A percentile compares a stretch with the other conserved stretches of the same genome.
phyloP scores from a whole-genome alignment of 2,888 invertebrate genomes.

The Thereva unica region DNA sequence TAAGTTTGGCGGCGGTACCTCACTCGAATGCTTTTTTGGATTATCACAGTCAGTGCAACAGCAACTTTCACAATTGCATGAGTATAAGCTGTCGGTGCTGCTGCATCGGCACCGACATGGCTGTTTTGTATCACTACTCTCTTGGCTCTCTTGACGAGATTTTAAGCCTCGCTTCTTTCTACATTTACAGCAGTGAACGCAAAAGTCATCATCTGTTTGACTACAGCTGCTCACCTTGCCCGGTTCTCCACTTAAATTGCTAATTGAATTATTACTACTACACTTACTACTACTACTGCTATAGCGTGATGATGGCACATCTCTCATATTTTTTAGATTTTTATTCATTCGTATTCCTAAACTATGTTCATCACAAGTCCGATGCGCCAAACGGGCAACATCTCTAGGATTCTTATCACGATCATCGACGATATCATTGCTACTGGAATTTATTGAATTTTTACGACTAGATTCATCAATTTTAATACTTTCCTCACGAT shows the following conservation, averaged over 20 bases:
- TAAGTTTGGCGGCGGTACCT: slow-evolving; percentile 37
- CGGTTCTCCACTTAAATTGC: slow-evolving; percentile 33
- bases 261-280: slow-evolving; percentile 42
- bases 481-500: slow-evolving; percentile 39
- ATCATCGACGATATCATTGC: slow-evolving; percentile 33
- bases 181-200: slow-evolving; percentile 23
- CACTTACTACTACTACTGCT: slow-evolving; percentile 49
- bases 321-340: slow-evolving; percentile 17
- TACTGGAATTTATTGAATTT: slow-evolving; percentile 38
- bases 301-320: slow-evolving; percentile 21
- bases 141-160: background rate
- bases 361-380: slow-evolving; percentile 38
- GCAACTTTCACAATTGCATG: slow-evolving; percentile 53
- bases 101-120: slow-evolving; percentile 46
- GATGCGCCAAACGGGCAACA: slow-evolving; percentile 13
- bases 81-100: slow-evolving; percentile 52
- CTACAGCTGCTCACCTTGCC: slow-evolving; percentile 27
- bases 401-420: slow-evolving; percentile 23
- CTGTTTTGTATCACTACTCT: background rate
- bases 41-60: slow-evolving; percentile 42
- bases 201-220: slow-evolving; percentile 17
- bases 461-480: slow-evolving; percentile 37
- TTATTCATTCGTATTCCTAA: slow-evolving; percentile 15
- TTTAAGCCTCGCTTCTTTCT: slow-evolving; percentile 3
- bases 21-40: slow-evolving; percentile 36